These are phyloP conservation scores for Zophobas atratus DNA, from an alignment of 1,140 invertebrate species.

Conservation along the genomic window DNA sequence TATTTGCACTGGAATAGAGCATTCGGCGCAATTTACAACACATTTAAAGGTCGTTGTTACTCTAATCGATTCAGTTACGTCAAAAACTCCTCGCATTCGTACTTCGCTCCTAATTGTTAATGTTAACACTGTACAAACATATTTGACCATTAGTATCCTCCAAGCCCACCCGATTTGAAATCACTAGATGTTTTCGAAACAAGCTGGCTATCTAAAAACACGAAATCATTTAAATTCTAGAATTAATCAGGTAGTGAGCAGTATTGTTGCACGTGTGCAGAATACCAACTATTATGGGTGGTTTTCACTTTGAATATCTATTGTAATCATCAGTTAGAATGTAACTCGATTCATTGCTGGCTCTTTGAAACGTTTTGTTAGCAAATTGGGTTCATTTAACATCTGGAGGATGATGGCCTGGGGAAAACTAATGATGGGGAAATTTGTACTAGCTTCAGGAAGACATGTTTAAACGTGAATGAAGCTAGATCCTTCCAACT, in stretches of 20 bases:
- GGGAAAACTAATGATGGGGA: too few relatives aligned
- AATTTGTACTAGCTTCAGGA: too few relatives aligned
- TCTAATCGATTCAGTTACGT: constrained; percentile 1
- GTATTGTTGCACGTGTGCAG: constrained; percentile 10
- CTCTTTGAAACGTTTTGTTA: constrained; percentile 1
- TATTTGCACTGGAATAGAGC: constrained; percentile 21
- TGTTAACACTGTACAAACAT: too few relatives aligned
- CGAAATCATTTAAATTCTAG: constrained; percentile 9
- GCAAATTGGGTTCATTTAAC: constrained; percentile 1
- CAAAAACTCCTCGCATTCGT: neutral
- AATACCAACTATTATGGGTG: constrained; percentile 4
- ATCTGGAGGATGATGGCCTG: neutral
- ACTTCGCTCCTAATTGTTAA: neutral
- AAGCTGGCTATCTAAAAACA: neutral
- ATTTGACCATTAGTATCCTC: neutral
- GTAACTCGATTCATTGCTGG: neutral
- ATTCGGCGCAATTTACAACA: neutral
- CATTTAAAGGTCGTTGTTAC: neutral
- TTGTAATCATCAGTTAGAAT: constrained; percentile 6
- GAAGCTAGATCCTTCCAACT: too few relatives aligned
- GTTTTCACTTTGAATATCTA: constrained; percentile 29
- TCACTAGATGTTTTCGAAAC: neutral
- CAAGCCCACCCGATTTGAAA: neutral
- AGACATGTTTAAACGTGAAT: too few relatives aligned
- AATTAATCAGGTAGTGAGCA: neutral